Evolutionary conservation across 2,113 vertebrate genomes (phyloP).

Genomic region (Pholis gunnellus): DNA sequence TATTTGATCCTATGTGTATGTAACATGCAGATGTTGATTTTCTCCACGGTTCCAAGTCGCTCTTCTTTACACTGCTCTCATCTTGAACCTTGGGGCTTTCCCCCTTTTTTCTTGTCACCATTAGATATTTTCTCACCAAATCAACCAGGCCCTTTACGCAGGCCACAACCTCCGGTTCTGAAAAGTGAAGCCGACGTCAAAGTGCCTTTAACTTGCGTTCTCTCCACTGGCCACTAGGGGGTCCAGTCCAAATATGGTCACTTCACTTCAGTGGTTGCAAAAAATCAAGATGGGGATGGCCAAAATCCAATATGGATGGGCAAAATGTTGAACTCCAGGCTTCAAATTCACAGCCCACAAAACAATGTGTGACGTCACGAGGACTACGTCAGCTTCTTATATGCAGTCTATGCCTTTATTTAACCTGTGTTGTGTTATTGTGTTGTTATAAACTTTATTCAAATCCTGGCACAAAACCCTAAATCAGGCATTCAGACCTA

Average conservation of each 20-base stretch:
- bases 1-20: not conserved
- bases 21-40: slow-evolving; percentile 2
- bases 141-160: not conserved
- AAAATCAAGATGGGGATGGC: not conserved
- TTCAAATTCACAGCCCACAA: not conserved
- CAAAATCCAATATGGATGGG: not conserved
- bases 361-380: not conserved
- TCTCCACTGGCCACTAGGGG: not conserved
- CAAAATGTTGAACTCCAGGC: not conserved
- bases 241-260: not conserved
- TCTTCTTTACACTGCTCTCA: not conserved
- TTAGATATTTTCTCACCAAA: not conserved
- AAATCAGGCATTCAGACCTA: not conserved
- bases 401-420: not conserved
- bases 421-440: not conserved
- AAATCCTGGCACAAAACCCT: not conserved
- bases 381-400: not conserved
- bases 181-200: not conserved
- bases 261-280: not conserved
- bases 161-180: not conserved
- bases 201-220: not conserved
- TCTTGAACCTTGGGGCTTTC: slow-evolving; percentile 9
- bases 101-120: not conserved
- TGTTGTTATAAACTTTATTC: not conserved
- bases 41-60: slow-evolving; percentile 2